Percentiles rank a stretch among this genome's conserved stretches.
Conservation (phyloP, 1,140 invertebrate species). For the Lasioglossum albipes region DNA sequence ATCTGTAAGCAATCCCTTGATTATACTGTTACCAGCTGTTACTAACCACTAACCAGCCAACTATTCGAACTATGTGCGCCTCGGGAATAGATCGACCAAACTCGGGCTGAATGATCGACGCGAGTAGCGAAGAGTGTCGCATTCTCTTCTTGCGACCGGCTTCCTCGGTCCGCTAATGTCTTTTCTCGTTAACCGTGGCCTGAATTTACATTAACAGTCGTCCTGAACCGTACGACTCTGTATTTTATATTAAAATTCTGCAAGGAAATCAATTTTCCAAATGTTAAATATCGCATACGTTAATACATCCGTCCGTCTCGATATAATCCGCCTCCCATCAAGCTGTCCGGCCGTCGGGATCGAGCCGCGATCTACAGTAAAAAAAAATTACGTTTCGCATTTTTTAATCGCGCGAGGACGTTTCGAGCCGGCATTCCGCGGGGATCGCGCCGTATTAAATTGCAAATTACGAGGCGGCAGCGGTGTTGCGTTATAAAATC, state of each 20-base stretch:
- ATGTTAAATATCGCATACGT: neutral
- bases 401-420: neutral
- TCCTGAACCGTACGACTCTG: too few species aligned
- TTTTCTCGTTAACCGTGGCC: too few species aligned
- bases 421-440: neutral
- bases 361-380: neutral
- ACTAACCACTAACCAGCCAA: constrained; percentile 32
- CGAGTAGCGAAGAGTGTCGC: constrained; percentile 42
- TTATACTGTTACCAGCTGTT: constrained; percentile 57
- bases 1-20: constrained; percentile 39
- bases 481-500: neutral
- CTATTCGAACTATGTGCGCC: constrained; percentile 46
- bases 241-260: too few species aligned
- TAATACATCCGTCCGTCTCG: neutral
- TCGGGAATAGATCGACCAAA: constrained; percentile 30
- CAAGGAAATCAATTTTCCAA: neutral
- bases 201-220: too few species aligned
- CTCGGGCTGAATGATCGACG: constrained; percentile 17
- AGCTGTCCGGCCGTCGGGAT: neutral
- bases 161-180: too few species aligned
- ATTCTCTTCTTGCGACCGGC: neutral
- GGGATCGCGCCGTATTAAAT: constrained; percentile 7
- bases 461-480: constrained; percentile 3
- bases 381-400: neutral
- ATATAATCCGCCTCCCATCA: neutral